Evolutionary conservation across 2,113 vertebrate genomes (phyloP).

Genomic region (Axis porcinus): DNA sequence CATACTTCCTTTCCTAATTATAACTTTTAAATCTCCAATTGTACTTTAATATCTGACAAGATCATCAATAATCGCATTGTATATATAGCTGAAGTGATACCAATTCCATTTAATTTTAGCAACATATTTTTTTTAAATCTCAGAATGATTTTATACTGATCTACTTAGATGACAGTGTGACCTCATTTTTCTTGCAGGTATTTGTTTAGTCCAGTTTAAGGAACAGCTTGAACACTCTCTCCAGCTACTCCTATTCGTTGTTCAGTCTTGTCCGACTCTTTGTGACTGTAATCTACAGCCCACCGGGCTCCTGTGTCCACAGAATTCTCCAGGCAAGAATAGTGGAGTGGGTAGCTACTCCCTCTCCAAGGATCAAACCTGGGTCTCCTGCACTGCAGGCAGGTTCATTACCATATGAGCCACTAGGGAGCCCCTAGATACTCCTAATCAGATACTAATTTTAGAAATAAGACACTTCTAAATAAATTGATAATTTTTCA

Average conservation of each 20-base stretch:
- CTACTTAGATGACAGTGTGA: not conserved
- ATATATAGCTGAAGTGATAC: not conserved
- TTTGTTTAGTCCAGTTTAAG: not conserved
- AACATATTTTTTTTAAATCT: not conserved
- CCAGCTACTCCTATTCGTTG: not conserved
- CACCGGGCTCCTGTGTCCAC: not conserved
- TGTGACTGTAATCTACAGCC: not conserved
- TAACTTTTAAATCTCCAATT: not conserved
- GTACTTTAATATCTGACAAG: not conserved
- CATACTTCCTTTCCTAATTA: not conserved
- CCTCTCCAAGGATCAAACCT: not conserved
- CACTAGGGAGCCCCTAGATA: not conserved
- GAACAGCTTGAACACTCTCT: not conserved
- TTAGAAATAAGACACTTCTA: not conserved
- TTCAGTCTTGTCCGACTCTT: not conserved
- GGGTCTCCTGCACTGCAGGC: rapidly evolving
- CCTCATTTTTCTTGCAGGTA: not conserved
- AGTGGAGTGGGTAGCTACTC: not conserved
- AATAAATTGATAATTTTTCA: not conserved
- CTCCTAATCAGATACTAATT: not conserved
- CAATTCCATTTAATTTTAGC: not conserved
- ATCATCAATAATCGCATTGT: not conserved
- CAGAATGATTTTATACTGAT: not conserved
- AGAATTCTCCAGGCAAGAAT: not conserved
- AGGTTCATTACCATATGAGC: not conserved